These are phyloP conservation scores for Laterallus jamaicensis DNA, from an alignment of 2,113 vertebrate genomes.

Conservation along the genomic window DNA sequence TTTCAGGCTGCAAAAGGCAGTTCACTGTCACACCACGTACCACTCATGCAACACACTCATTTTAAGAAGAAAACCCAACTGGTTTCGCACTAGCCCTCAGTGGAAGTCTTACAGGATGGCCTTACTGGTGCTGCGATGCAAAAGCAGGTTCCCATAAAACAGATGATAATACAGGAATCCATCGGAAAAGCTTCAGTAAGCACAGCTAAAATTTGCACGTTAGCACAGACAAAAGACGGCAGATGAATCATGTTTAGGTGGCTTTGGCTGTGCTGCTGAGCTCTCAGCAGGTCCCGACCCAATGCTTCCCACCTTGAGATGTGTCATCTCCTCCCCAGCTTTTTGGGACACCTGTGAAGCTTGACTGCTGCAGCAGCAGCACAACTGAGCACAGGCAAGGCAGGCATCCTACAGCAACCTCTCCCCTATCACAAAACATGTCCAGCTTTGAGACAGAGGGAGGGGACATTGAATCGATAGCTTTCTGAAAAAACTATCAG, in stretches of 20 bases:
- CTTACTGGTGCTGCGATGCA: not conserved
- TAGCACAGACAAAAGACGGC: not conserved
- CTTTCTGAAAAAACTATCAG: not conserved
- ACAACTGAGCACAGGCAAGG: rapidly evolving
- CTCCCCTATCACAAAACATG: rapidly evolving
- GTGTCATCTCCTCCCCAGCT: not conserved
- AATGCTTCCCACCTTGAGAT: not conserved
- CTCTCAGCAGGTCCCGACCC: not conserved
- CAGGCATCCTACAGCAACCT: not conserved
- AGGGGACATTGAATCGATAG: not conserved
- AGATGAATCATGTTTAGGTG: rapidly evolving
- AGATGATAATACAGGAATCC: not conserved
- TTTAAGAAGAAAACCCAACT: not conserved
- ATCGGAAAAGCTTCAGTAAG: not conserved
- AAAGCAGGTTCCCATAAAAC: not conserved
- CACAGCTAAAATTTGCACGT: not conserved
- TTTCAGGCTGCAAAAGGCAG: not conserved
- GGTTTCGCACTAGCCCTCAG: not conserved
- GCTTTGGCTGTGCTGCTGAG: not conserved
- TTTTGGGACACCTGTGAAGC: rapidly evolving
- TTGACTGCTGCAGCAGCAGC: not conserved
- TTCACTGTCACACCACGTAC: not conserved
- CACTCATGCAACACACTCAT: not conserved
- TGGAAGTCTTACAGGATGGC: not conserved
- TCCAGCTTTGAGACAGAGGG: not conserved